Conservation (phyloP, 92 coral and sea anemone genomes). For the Palythoa grandiflora region DNA sequence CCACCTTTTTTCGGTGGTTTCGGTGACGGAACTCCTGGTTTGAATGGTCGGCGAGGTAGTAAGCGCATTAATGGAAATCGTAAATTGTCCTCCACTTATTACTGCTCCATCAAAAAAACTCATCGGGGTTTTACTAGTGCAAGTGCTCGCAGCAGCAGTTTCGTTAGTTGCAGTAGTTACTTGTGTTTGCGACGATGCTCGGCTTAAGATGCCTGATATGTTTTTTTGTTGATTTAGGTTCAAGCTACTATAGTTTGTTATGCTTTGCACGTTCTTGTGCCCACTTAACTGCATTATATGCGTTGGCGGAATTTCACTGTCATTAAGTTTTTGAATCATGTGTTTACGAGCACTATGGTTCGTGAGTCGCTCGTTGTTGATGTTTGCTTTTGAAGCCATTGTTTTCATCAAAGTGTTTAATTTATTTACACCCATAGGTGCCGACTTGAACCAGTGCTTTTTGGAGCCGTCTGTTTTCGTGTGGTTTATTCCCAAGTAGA, state of each 20-base stretch:
- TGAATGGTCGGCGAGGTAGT: constrained; percentile 33
- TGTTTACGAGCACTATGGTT: constrained; percentile 64
- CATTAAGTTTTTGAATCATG: constrained; percentile 62
- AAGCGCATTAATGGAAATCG: constrained; percentile 24
- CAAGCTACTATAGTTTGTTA: constrained; percentile 43
- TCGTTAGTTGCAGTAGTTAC: constrained; percentile 20
- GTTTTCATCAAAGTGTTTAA: constrained; percentile 60
- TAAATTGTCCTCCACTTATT: constrained; percentile 51
- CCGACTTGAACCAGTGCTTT: constrained; percentile 64
- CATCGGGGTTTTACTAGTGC: constrained; percentile 30
- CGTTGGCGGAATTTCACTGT: constrained; percentile 50
- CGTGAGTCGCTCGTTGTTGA: constrained; percentile 52
- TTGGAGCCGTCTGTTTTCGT: constrained; percentile 54
- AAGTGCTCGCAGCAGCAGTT: constrained; percentile 1
- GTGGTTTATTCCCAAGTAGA: constrained; percentile 67
- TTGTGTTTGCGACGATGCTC: constrained; percentile 25
- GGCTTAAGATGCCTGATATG: constrained; percentile 33
- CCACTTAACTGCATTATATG: constrained; percentile 62
- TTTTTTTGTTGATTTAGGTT: constrained; percentile 53
- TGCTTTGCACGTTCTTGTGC: constrained; percentile 59
- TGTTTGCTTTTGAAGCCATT: constrained; percentile 60
- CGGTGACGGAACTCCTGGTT: constrained; percentile 1
- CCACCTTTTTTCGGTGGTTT: constrained; percentile 28
- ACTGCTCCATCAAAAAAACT: constrained; percentile 45
- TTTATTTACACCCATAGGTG: constrained; percentile 68